Percentiles rank a stretch among this genome's conserved stretches.
Conservation (phyloP, 2,888 invertebrate species). For the Epiblema foenella region DNA sequence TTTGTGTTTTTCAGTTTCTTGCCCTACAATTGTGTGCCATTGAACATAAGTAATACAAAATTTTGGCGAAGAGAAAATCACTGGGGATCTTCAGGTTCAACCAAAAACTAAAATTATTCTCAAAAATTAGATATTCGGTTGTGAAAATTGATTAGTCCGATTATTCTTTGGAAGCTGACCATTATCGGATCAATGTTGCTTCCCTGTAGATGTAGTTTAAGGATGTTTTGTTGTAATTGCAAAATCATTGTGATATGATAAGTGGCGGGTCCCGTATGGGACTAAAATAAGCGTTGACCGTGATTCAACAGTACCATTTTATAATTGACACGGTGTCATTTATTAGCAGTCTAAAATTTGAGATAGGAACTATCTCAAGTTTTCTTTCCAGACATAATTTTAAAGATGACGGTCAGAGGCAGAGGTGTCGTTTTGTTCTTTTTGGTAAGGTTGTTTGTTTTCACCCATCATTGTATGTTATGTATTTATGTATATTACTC, state of each 20-base stretch:
- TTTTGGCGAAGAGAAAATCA: background rate
- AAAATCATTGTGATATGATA: conserved; percentile 35
- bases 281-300: background rate
- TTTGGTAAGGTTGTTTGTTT: conserved; percentile 58
- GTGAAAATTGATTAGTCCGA: background rate
- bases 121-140: background rate
- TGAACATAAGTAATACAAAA: background rate
- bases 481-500: conserved; percentile 73
- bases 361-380: background rate
- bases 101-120: background rate
- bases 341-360: background rate
- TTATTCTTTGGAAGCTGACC: background rate
- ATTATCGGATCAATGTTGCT: background rate
- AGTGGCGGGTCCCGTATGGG: conserved; percentile 13
- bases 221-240: conserved; percentile 42
- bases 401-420: conserved; percentile 54
- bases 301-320: conserved; percentile 6
- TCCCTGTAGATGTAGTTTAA: conserved; percentile 3
- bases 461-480: conserved; percentile 61
- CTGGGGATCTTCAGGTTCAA: background rate
- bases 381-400: background rate
- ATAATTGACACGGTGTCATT: background rate
- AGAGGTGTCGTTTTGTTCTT: conserved; percentile 54
- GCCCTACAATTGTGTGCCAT: conserved; percentile 1
- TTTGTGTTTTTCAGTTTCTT: background rate